These are phyloP conservation scores for Episyrphus balteatus DNA, from an alignment of 1,140 invertebrate species.

Conservation along the genomic window DNA sequence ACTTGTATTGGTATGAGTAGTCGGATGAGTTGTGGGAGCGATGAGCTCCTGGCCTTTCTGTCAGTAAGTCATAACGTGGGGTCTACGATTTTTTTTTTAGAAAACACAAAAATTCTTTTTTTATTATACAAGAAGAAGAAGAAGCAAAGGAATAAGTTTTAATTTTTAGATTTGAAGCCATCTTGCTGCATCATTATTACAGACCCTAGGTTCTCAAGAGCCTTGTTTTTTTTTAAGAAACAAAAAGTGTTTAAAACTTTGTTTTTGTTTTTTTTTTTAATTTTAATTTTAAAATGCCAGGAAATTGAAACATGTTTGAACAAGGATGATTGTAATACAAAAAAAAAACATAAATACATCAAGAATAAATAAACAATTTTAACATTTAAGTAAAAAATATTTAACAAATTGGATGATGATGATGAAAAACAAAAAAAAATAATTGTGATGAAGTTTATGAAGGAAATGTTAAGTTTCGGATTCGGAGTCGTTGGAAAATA, in stretches of 20 bases:
- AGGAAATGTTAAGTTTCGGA: too few species aligned
- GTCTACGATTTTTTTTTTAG: constrained; percentile 50
- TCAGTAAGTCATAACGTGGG: constrained; percentile 72
- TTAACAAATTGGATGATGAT: too few species aligned
- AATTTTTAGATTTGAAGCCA: constrained; percentile 8
- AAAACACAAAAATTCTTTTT: constrained; percentile 17
- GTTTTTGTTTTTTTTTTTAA: neutral
- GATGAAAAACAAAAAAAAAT: too few species aligned
- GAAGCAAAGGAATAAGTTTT: constrained; percentile 2
- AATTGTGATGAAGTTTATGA: too few species aligned
- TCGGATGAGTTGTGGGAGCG: constrained; percentile 41
- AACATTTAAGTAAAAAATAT: too few species aligned
- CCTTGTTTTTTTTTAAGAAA: neutral
- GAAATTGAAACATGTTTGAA: constrained; percentile 35
- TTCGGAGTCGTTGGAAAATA: too few species aligned
- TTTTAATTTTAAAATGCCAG: too few species aligned
- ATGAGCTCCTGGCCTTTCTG: constrained; percentile 57
- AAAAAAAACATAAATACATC: too few species aligned
- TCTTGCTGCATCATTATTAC: constrained; percentile 16
- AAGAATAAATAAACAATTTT: too few species aligned
- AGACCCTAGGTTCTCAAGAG: constrained; percentile 6
- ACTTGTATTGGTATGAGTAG: constrained; percentile 73
- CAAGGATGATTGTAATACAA: neutral
- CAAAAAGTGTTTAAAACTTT: too few species aligned
- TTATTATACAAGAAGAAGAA: too few species aligned